Evolutionary conservation across 2,113 vertebrate species (phyloP), one percentile per base, ranked within the genome.

Genomic region (Deroptyus accipitrinus): DNA sequence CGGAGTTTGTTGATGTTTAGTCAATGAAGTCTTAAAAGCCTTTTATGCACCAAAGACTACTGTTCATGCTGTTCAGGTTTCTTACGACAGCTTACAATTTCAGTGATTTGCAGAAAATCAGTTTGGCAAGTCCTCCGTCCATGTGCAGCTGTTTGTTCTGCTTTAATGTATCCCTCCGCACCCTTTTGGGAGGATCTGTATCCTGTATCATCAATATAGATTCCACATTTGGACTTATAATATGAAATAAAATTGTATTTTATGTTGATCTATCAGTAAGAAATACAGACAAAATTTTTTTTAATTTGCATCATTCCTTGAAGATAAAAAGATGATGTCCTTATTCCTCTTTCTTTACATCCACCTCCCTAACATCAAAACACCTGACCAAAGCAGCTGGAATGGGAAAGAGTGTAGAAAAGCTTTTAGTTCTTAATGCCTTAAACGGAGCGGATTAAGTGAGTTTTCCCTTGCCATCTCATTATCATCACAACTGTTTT

Each of bases 391-490:
- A 88, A 83, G 46, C n/a, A 86, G 2, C 5, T 20, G 33, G 27
- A 83, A 64, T 28, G 68, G 5, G 23, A 51, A 80, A 74, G 51
- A 67, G 4, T 64, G 33, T 5, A 70, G 51, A 75, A 87, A 88
- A 92, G 27, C 31, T 83, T 92, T 94, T 55, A 61, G 28, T 31
- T 94, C 39, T 80, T 86, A n/a, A 48, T 77, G 35, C 22, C 42
- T 83, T 78, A 61, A 83, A 88, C 59, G 61, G 49, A 91, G 46
- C 63, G 48, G 51, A 83, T 90, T 96, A 91, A 51, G 35, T 69
- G 69, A 90, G 35, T 86, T 96, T 95, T 96, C 88, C 73, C 83
- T 84, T 95, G 83, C 19, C 39, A 86, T 48, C 48, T 97, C 79
- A 90, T 95, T 96, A 93, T 81, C 64, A 78, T 86, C 57, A 72